Evolutionary conservation across 2,797 vertebrate species (phyloP).

Genomic region (Diplodus puntazzo): DNA sequence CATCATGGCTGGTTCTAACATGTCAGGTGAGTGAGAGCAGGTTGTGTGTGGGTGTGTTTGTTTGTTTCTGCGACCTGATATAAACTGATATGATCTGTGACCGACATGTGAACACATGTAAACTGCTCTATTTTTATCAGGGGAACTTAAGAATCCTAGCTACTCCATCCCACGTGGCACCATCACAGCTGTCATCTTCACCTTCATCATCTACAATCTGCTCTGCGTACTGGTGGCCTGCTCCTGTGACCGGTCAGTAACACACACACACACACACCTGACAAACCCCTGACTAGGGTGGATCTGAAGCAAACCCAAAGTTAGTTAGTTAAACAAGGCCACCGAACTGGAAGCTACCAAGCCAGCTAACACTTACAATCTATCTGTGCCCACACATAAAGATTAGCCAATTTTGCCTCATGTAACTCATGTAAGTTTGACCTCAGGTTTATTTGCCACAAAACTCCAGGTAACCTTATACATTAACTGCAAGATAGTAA

Average conservation of each 20-base stretch:
- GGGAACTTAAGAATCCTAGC: slow-evolving; percentile 92
- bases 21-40: slow-evolving; percentile 86
- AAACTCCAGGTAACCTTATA: too few relatives aligned
- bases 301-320: too few relatives aligned
- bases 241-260: slow-evolving; percentile 89
- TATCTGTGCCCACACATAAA: too few relatives aligned
- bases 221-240: slow-evolving; percentile 90
- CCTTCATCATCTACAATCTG: slow-evolving; percentile 92
- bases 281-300: too few relatives aligned
- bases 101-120: neutral
- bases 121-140: slow-evolving; percentile 67
- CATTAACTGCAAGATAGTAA: too few relatives aligned
- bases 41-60: neutral
- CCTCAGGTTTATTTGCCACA: too few relatives aligned
- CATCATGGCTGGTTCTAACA: slow-evolving; percentile 96
- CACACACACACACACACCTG: slow-evolving; percentile 8
- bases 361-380: too few relatives aligned
- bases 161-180: slow-evolving; percentile 94
- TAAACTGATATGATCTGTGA: neutral
- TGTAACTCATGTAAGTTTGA: too few relatives aligned
- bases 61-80: neutral
- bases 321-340: too few relatives aligned
- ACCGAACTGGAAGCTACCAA: too few relatives aligned
- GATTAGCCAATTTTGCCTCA: too few relatives aligned
- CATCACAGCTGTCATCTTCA: slow-evolving; percentile 93